Conservation (phyloP, 2,113 vertebrate genomes). For the Hypanus sabinus region DNA sequence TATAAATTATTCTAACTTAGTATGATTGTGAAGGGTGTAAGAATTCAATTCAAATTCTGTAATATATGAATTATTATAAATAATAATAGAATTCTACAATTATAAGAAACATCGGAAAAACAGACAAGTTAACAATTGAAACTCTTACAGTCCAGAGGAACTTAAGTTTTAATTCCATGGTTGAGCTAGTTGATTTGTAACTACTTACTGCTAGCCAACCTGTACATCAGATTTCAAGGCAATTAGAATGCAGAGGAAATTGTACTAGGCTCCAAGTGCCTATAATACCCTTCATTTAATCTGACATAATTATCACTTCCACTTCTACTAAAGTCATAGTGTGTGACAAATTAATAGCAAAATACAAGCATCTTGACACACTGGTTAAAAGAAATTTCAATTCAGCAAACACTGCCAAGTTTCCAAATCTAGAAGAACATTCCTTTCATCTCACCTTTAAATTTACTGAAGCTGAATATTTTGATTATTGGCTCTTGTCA, state of each 20-base stretch:
- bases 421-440: background rate
- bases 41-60: background rate
- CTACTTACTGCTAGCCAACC: background rate
- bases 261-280: background rate
- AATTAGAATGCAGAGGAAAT: background rate
- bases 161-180: background rate
- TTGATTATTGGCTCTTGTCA: background rate
- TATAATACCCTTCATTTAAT: background rate
- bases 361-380: background rate
- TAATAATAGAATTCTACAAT: background rate
- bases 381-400: background rate
- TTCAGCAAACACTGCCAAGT: background rate
- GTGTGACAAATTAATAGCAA: background rate
- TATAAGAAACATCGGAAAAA: background rate
- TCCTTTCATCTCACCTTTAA: background rate
- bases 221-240: background rate
- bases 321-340: background rate
- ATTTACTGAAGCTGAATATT: background rate
- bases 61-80: background rate
- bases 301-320: slow-evolving; percentile 5
- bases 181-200: slow-evolving; percentile 8
- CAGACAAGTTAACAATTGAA: background rate
- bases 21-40: no score
- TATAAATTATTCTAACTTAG: no score
- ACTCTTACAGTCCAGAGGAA: background rate